Evolutionary conservation across 37 sponge, comb jelly and placozoan genomes (phyloP), one percentile per base, ranked within the genome.

Genomic region (Beroe forskalii): DNA sequence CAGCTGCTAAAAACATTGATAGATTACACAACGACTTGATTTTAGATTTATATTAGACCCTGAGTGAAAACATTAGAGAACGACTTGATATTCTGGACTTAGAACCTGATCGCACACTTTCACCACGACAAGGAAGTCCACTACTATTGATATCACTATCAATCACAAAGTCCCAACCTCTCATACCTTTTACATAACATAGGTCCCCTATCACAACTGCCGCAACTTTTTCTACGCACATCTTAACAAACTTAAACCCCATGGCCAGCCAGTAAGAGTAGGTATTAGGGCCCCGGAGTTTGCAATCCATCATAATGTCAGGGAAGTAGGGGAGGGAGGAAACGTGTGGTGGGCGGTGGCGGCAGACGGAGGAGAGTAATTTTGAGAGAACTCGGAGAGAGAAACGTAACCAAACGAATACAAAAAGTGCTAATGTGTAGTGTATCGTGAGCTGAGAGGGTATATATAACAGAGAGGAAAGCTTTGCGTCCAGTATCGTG

Each of bases 141-240:
- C n/a, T n/a, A n/a, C n/a, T n/a, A n/a, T n/a, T n/a, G n/a, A n/a
- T n/a, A n/a, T n/a, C n/a, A n/a, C n/a, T n/a, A n/a, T n/a, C n/a
- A n/a, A n/a, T 24, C 17, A 63, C 66, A 3, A 28, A 63, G 25
- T 23, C 9, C 72, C 4, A 35, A 69, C 72, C 72, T 69, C 39
- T 37, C 8, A 19, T 36, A n/a, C n/a, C n/a, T n/a, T n/a, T n/a
- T n/a, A 69, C 17, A 17, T 44, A 41, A 80, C 40, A 80, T 0
- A 80, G 48, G 30, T 80, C 86, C 3, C 86, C 86, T n/a, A 80
- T 80, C 8, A 80, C 35, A 9, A 43, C 44, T 0, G 28, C 35
- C 12, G 86, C 86, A 23, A 80, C 23, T 0, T 80, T 35, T 24
- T 80, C 86, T 2, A 80, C 20, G 42, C 86, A 80, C 86, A n/a